Conservation (phyloP, 2,888 invertebrate genomes). For the Drosophila algonquin region DNA sequence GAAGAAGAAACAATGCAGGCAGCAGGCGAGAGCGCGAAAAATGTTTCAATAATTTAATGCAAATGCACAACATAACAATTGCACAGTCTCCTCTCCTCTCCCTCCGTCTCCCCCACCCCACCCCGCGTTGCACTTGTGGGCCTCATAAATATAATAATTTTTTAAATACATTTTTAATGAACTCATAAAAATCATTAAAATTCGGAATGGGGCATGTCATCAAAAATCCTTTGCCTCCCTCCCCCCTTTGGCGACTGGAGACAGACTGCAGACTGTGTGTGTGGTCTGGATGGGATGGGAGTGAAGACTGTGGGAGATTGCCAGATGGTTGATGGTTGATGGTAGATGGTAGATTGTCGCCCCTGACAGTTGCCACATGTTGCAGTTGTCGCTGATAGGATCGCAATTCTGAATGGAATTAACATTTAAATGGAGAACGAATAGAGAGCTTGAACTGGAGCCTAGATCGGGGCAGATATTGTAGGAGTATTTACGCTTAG, state of each 20-base stretch:
- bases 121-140: neutral
- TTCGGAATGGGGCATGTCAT: conserved; percentile 23
- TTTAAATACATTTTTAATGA: conserved; percentile 74
- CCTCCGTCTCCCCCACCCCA: neutral
- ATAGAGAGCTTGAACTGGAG: conserved; percentile 21
- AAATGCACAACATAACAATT: conserved; percentile 65
- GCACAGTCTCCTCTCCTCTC: conserved; percentile 21
- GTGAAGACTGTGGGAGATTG: conserved; percentile 27
- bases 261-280: neutral
- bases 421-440: conserved; percentile 19
- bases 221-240: conserved; percentile 25
- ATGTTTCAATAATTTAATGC: conserved; percentile 63
- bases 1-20: conserved; percentile 42
- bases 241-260: no score
- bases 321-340: conserved; percentile 23
- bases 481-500: neutral
- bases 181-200: conserved; percentile 64
- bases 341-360: conserved; percentile 7
- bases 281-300: conserved; percentile 34
- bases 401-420: conserved; percentile 17
- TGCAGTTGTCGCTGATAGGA: conserved; percentile 20
- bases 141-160: conserved; percentile 61
- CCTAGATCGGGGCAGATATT: neutral
- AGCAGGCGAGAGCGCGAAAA: conserved; percentile 35
- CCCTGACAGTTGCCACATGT: conserved; percentile 40